These are phyloP conservation scores for Monochamus alternatus DNA, from an alignment of 2,888 invertebrate species.

Conservation along the genomic window DNA sequence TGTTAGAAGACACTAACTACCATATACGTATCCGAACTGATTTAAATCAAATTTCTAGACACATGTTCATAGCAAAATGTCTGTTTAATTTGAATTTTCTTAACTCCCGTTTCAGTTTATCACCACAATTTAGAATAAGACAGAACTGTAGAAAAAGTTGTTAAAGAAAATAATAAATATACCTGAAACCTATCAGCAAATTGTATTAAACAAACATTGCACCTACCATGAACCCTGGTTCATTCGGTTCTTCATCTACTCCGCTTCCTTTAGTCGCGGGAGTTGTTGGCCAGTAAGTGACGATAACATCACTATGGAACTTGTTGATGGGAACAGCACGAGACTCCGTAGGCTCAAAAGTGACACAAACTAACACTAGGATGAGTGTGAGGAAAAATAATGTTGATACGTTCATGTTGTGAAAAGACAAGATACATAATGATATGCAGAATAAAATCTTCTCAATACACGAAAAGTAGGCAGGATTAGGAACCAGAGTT, in stretches of 20 bases:
- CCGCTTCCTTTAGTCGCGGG: slow-evolving; percentile 40
- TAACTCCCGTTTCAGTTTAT: too few relatives aligned
- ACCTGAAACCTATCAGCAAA: not conserved
- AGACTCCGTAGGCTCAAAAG: slow-evolving; percentile 24
- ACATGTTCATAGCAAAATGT: too few relatives aligned
- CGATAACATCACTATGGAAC: slow-evolving; percentile 63
- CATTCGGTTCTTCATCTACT: slow-evolving; percentile 47
- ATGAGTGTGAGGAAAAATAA: not conserved
- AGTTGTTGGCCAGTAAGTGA: slow-evolving; percentile 62
- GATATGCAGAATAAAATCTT: not conserved
- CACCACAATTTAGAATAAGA: too few relatives aligned
- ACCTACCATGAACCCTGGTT: slow-evolving; percentile 67
- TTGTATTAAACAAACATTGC: not conserved
- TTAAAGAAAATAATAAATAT: too few relatives aligned
- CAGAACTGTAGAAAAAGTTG: too few relatives aligned
- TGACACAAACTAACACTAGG: not conserved
- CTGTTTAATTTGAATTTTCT: too few relatives aligned
- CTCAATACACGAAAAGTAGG: too few relatives aligned
- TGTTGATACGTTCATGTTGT: slow-evolving; percentile 16
- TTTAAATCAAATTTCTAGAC: too few relatives aligned
- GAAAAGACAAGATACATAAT: not conserved
- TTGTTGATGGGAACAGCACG: slow-evolving; percentile 43
- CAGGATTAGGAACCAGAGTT: slow-evolving; percentile 2
- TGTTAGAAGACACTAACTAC: too few relatives aligned
- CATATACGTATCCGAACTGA: too few relatives aligned